Evolutionary conservation across 2,113 vertebrate species (phyloP).

Genomic region (Sceloporus undulatus): DNA sequence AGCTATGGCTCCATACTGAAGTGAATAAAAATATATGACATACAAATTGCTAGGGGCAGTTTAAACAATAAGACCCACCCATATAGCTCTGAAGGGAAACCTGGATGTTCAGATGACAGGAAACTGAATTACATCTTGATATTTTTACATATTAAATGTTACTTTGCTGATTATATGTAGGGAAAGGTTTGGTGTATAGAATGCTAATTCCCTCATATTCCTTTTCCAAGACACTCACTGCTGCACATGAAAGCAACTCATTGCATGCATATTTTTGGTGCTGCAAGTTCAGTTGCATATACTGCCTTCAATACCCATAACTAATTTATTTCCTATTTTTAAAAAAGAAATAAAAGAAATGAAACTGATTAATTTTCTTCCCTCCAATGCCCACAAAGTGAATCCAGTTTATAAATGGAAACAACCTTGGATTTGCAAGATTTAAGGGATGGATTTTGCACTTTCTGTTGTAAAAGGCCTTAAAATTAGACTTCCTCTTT

Average conservation of each 20-base stretch:
- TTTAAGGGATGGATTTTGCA: not conserved
- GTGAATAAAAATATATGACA: slow-evolving; percentile 77
- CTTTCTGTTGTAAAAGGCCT: not conserved
- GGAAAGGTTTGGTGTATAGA: slow-evolving; percentile 38
- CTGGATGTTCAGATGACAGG: slow-evolving; percentile 47
- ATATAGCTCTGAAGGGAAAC: slow-evolving; percentile 56
- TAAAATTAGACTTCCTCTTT: slow-evolving; percentile 3
- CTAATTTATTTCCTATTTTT: slow-evolving; percentile 54
- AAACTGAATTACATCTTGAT: slow-evolving; percentile 64
- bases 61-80: slow-evolving; percentile 60
- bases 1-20: slow-evolving; percentile 66
- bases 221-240: slow-evolving; percentile 51
- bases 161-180: slow-evolving; percentile 21
- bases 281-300: slow-evolving; percentile 46
- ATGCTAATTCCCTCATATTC: slow-evolving; percentile 53
- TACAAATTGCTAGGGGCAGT: slow-evolving; percentile 65
- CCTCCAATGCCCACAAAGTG: slow-evolving; percentile 15
- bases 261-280: slow-evolving; percentile 46
- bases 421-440: not conserved
- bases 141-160: slow-evolving; percentile 22
- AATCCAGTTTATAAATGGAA: not conserved
- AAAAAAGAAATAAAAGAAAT: slow-evolving; percentile 15
- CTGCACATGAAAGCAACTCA: slow-evolving; percentile 57
- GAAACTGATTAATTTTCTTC: slow-evolving; percentile 15
- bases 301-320: not conserved